Conservation (phyloP, 1,140 invertebrate species). For the Parasteatoda tepidariorum region DNA sequence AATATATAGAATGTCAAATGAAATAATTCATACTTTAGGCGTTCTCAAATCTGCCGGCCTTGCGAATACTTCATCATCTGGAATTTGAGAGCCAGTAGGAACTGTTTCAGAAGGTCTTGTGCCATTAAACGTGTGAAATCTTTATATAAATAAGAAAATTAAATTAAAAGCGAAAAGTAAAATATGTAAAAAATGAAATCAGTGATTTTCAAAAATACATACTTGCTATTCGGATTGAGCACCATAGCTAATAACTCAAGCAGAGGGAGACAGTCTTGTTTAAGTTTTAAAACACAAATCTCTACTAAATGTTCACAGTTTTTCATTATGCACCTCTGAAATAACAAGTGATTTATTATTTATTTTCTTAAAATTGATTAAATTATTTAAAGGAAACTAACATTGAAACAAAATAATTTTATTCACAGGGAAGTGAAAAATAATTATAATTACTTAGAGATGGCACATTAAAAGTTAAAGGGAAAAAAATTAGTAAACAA, state of each 20-base stretch:
- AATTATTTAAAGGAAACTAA: conserved; percentile 49
- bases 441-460: no score
- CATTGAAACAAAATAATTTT: not conserved
- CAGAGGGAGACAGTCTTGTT: conserved; percentile 92
- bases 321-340: conserved; percentile 85
- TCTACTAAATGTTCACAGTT: conserved; percentile 93
- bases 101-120: conserved; percentile 84
- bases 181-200: not conserved
- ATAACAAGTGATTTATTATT: no score
- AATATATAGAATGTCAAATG: no score
- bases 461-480: no score
- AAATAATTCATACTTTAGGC: conserved; percentile 66
- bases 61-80: conserved; percentile 84
- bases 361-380: no score
- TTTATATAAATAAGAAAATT: conserved; percentile 68
- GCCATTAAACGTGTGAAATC: conserved; percentile 94
- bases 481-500: no score
- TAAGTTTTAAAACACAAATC: conserved; percentile 89
- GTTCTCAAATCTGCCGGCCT: conserved; percentile 74
- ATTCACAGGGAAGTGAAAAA: not conserved
- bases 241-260: conserved; percentile 93
- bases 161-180: not conserved
- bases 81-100: conserved; percentile 73
- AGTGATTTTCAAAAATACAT: conserved; percentile 62
- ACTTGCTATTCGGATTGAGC: conserved; percentile 94